phyloP scores from a whole-genome alignment of 1,140 invertebrate genomes.

The Diorhabda elongata region DNA sequence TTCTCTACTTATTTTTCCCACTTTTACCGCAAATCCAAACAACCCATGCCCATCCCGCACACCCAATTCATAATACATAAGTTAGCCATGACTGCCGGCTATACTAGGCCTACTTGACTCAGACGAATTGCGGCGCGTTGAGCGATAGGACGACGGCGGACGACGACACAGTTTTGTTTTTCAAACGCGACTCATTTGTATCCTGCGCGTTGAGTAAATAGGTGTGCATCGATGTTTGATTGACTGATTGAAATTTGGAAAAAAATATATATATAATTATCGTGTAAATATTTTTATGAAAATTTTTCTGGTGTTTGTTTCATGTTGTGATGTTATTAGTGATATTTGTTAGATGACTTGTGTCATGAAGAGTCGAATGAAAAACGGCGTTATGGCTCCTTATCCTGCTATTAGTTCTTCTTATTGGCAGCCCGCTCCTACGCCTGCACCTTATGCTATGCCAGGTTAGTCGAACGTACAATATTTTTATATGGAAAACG shows the following conservation, averaged over 20 bases:
- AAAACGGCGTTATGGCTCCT: constrained; percentile 32
- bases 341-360: background rate
- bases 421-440: constrained; percentile 72
- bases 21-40: background rate
- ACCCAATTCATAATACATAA: constrained; percentile 33
- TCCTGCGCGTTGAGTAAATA: background rate
- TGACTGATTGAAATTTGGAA: background rate
- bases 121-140: constrained; percentile 31
- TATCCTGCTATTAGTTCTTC: constrained; percentile 75
- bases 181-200: constrained; percentile 10
- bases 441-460: constrained; percentile 68
- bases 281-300: too few species aligned
- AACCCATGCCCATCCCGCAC: constrained; percentile 12
- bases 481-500: background rate
- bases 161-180: constrained; percentile 23
- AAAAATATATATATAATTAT: too few species aligned
- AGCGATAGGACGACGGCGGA: constrained; percentile 25
- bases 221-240: background rate
- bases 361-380: constrained; percentile 39
- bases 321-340: background rate
- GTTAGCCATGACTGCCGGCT: constrained; percentile 21
- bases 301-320: background rate
- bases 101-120: constrained; percentile 28
- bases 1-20: background rate
- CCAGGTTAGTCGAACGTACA: constrained; percentile 60